Evolutionary conservation across 2,797 vertebrate genomes (phyloP).

Genomic region (Anguilla anguilla): DNA sequence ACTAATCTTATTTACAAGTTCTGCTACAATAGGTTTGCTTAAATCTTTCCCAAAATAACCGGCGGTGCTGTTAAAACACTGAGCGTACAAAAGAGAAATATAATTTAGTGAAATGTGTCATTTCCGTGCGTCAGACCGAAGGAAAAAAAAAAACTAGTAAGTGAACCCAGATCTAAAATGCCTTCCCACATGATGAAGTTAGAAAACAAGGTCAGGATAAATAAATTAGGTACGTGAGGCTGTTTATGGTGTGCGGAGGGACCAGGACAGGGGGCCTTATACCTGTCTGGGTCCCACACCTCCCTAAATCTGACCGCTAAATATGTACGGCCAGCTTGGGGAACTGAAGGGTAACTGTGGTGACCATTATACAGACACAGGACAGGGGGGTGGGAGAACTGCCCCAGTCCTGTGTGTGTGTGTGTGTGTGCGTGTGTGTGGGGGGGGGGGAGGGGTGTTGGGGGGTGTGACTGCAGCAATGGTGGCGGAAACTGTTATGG

Average conservation of each 20-base stretch:
- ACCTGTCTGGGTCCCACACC: neutral
- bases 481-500: too few relatives aligned
- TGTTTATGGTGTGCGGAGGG: neutral
- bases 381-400: neutral
- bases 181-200: neutral
- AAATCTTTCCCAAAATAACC: neutral
- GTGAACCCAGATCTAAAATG: neutral
- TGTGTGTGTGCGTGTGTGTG: too few relatives aligned
- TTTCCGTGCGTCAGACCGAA: constrained; percentile 7
- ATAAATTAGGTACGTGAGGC: constrained; percentile 6
- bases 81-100: constrained; percentile 23
- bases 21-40: neutral
- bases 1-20: neutral
- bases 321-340: neutral
- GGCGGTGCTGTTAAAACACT: constrained; percentile 1
- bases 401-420: too few relatives aligned
- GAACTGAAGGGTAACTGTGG: neutral
- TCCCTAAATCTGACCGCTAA: neutral
- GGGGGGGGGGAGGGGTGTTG: neutral
- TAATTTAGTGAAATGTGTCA: neutral
- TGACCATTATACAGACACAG: neutral
- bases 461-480: neutral
- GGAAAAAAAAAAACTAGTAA: neutral
- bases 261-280: neutral
- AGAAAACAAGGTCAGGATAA: neutral